Conservation (phyloP, 1,140 invertebrate species). For the Euwallacea fornicatus region DNA sequence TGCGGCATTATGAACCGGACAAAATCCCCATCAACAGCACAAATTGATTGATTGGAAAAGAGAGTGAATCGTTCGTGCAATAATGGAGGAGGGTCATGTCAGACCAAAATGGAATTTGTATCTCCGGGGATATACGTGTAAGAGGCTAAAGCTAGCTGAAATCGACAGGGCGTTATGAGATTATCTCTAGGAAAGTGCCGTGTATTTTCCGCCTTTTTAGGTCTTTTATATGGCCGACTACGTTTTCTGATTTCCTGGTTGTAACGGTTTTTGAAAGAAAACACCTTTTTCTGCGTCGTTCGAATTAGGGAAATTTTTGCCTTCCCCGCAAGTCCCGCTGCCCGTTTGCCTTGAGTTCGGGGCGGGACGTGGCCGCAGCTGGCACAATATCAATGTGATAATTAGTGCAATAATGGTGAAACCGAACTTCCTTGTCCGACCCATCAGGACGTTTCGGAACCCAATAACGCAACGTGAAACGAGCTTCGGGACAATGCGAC, state of each 20-base stretch:
- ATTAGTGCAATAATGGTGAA: too few species aligned
- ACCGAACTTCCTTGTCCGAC: too few species aligned
- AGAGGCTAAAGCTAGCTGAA: conserved; percentile 25
- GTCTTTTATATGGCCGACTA: conserved; percentile 16
- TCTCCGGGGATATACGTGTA: conserved; percentile 24
- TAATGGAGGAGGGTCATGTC: conserved; percentile 14
- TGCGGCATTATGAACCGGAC: not conserved
- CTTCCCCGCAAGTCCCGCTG: too few species aligned
- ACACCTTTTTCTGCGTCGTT: too few species aligned
- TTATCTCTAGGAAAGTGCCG: conserved; percentile 32
- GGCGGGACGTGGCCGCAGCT: too few species aligned
- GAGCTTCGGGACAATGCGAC: too few species aligned
- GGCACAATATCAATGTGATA: too few species aligned
- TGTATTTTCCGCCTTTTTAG: conserved; percentile 34
- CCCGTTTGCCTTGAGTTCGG: too few species aligned
- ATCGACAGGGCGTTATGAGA: conserved; percentile 38
- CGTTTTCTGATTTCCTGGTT: conserved; percentile 23
- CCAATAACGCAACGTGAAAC: too few species aligned
- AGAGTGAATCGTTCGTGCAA: conserved; percentile 16
- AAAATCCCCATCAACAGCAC: not conserved
- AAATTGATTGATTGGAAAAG: conserved; percentile 6
- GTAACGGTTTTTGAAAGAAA: conserved; percentile 8
- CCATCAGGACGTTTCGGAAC: too few species aligned
- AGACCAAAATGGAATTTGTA: conserved; percentile 31
- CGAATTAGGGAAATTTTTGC: too few species aligned